A percentile compares a stretch with the other conserved stretches of the same genome.
Evolutionary conservation across 1,140 invertebrate species (phyloP).

Genomic region (Nilaparvata lugens): DNA sequence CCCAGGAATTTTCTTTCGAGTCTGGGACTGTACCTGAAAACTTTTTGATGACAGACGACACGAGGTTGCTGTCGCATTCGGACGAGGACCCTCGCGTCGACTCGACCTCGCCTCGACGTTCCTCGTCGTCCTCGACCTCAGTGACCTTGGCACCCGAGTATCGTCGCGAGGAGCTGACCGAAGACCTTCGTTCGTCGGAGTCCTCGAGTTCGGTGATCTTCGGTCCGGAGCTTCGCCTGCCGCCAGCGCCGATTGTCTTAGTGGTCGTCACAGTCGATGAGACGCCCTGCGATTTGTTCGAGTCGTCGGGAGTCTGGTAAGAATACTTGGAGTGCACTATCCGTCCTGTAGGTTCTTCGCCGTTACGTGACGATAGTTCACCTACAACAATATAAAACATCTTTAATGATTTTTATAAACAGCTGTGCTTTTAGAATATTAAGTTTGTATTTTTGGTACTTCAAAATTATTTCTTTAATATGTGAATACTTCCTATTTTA

Average conservation of each 20-base stretch:
- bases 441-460: no score
- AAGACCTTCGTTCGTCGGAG: constrained; percentile 1
- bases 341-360: constrained; percentile 50
- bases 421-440: no score
- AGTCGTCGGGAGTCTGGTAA: constrained; percentile 23
- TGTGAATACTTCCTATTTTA: no score
- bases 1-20: no score
- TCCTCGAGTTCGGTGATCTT: constrained; percentile 21
- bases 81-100: neutral
- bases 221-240: constrained; percentile 15
- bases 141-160: neutral
- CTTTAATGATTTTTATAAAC: no score
- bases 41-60: constrained; percentile 4
- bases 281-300: constrained; percentile 13
- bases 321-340: constrained; percentile 52
- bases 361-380: constrained; percentile 54
- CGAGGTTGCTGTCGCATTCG: constrained; percentile 11
- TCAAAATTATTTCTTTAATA: no score
- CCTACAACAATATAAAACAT: constrained; percentile 38
- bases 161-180: neutral
- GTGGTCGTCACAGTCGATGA: constrained; percentile 21
- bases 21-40: neutral
- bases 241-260: constrained; percentile 20
- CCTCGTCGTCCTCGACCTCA: constrained; percentile 14
- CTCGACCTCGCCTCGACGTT: neutral